phyloP scores from a whole-genome alignment of 2,113 vertebrate species.

The Hypocryptadius cinnamomeus region DNA sequence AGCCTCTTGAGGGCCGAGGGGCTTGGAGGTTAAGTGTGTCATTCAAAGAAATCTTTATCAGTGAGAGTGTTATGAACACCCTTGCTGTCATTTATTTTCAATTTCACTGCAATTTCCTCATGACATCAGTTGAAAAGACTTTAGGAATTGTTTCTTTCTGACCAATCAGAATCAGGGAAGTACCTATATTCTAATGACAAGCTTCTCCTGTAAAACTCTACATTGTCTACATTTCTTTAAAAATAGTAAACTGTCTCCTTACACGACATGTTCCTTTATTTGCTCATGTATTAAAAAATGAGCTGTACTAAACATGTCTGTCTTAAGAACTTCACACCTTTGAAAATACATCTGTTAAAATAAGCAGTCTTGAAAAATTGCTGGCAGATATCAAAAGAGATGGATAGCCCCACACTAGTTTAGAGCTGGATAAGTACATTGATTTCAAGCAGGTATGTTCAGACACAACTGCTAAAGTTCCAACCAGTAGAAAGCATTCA shows the following conservation, averaged over 20 bases:
- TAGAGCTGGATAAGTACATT: background rate
- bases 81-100: background rate
- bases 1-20: background rate
- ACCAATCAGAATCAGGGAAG: background rate
- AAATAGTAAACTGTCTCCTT: background rate
- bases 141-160: background rate
- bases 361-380: background rate
- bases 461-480: background rate
- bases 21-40: background rate
- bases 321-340: background rate
- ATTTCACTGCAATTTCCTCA: background rate
- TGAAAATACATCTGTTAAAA: background rate
- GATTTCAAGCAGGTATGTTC: background rate
- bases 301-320: background rate
- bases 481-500: background rate
- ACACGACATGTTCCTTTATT: background rate
- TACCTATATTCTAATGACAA: background rate
- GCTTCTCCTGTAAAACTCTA: background rate
- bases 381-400: background rate
- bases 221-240: background rate
- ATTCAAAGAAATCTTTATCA: background rate
- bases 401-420: background rate
- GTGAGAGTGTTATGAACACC: background rate
- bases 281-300: background rate
- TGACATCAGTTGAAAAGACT: background rate